Base-by-base conservation (phyloP, 2,113 vertebrate species). In the Macquaria australasica region DNA sequence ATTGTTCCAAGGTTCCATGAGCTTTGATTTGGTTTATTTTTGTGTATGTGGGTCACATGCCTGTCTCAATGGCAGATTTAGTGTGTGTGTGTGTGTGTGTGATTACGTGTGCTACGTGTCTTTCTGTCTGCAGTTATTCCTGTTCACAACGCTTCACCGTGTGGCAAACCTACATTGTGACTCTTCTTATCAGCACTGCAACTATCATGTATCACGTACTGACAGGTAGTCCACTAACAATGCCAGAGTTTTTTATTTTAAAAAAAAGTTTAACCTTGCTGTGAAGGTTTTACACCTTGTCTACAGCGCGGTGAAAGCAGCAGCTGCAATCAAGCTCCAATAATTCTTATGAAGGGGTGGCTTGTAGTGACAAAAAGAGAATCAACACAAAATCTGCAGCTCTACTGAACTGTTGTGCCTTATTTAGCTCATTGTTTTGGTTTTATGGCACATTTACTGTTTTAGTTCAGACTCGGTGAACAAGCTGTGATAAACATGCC, bases 1-100 rank as follows among this genome's bases (percentile, higher is more conserved):
- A 14, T 50, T 80, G 62, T 63, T 70, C 15, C 43, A 23, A 59
- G 41, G 3, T 50, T 69, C 68, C 43, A 14, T 3, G 6, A 67
- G 41, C 73, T 64, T 67, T 66, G 45, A 74, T 72, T 82, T 31
- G n/a, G 55, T 80, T 86, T 88, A 77, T 88, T 81, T 89, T 77
- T 31, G 41, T 20, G 39, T 18, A 21, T 72, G 45, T 82, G 56
- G 73, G 60, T 63, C 77, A 87, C 79, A 74, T 72, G 82, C 21
- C 20, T 25, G n/a, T 55, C 62, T 71, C 28, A 63, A 31, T 10
- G 12, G 50, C 67, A 79, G 41, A 25, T 74, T 72, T 11, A 23
- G 41, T 18, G 31, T 59, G 58, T 37, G n/a, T 31, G 16, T 56
- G 34, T 28, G 48, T n/a, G 37, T 43, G 56, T 59, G 59, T 56